Evolutionary conservation across 2,888 invertebrate genomes (phyloP), one percentile per base, ranked within the genome.

Genomic region (Carcina quercana): DNA sequence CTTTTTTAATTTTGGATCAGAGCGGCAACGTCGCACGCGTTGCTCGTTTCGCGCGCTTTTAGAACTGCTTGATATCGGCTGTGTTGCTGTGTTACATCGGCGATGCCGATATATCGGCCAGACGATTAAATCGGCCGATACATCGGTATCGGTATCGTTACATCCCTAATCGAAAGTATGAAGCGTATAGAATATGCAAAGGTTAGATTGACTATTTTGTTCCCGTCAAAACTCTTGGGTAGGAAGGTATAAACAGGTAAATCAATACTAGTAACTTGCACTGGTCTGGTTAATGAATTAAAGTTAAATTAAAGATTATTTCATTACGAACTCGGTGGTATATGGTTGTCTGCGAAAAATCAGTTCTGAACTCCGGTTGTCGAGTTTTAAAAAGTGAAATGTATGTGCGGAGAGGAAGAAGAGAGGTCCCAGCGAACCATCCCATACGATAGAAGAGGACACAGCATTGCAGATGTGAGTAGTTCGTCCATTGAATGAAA

Each of bases 121-220:
- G n/a, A n/a, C n/a, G n/a, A n/a, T n/a, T n/a, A n/a, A n/a, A n/a
- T n/a, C n/a, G n/a, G n/a, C n/a, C n/a, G n/a, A n/a, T n/a, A n/a
- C n/a, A n/a, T n/a, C n/a, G n/a, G n/a, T n/a, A n/a, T n/a, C n/a
- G n/a, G n/a, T n/a, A n/a, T n/a, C n/a, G n/a, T n/a, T n/a, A n/a
- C n/a, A n/a, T n/a, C n/a, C n/a, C n/a, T n/a, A 39, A 41, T 44
- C 35, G 31, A 44, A 44, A 39, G 30, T 44, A 35, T 38, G 35
- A 34, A 38, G 37, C 38, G 33, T 35, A 38, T 37, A 40, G 34
- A 39, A 29, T 44, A 35, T 38, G 35, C 31, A 38, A 35, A 36
- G 33, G 35, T 37, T 37, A 40, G 34, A 40, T 34, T 38, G 37
- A 25, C 35, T 37, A 32, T 35, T 37, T 22, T 31, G 32, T 38